Base-by-base conservation (phyloP, 1,140 invertebrate genomes). In the Lerema accius region DNA sequence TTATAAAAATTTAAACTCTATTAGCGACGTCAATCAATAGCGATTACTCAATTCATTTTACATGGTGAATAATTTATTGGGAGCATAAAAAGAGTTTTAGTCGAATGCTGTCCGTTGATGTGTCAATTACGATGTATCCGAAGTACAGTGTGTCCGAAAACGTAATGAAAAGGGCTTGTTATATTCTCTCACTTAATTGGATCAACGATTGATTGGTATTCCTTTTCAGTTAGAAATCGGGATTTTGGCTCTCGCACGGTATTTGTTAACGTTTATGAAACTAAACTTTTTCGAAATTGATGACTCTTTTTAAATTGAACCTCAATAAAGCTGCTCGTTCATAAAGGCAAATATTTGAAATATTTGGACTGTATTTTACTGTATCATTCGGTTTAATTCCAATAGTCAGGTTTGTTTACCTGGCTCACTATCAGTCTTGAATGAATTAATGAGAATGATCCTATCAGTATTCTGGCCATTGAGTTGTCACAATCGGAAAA, bases 151-250 rank as follows among this genome's bases (percentile, higher is more conserved):
- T n/a, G 42, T 26, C 53, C 14, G 26, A 58, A 46, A 45, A 39
- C 42, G 42, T 58, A 46, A 58, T 58, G 42, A 58, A 58, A 58
- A 45, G 53, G 17, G 1, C 40, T 58, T 45, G 53, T 45, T 58
- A 58, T 58, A 45, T 58, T 58, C 45, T 45, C 40, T 58, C 42
- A 35, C 53, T 45, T 58, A 58, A 46, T 58, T 58, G 26, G 53
- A 45, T 35, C 26, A 45, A 45, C 40, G 42, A 58, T 58, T 45
- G 53, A 58, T 58, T 46, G 42, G 26, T 51, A 32, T 28, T 58
- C 10, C 53, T 58, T 45, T 45, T 45, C 42, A 46, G 53, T 58
- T 58, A 45, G 53, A 58, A 55, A 55, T 43, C 39, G 42, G 6
- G 53, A 45, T 58, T 46, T 56, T 46, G 15, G 9, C 14, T 46